phyloP scores from a whole-genome alignment of 2,888 invertebrate genomes.

The Parnassius smintheus region DNA sequence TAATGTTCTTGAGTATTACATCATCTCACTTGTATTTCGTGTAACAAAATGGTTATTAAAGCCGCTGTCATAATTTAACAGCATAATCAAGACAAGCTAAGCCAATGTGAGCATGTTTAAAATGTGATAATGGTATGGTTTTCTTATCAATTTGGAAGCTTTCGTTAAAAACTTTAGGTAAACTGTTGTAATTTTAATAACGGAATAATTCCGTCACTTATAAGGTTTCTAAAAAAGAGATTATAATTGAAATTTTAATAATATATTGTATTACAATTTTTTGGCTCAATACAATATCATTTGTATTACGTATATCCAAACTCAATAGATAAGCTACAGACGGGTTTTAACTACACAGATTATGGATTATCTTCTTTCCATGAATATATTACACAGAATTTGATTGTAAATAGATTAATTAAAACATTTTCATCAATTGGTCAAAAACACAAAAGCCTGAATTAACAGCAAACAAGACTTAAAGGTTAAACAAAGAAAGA shows the following conservation, averaged over 20 bases:
- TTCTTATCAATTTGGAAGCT: conserved; percentile 11
- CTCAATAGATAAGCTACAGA: conserved; percentile 3
- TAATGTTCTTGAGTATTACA: conserved; percentile 37
- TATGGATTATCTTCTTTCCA: conserved; percentile 11
- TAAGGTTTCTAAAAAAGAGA: too few species aligned
- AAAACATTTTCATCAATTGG: conserved; percentile 13
- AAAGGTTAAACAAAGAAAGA: too few species aligned
- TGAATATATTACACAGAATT: conserved; percentile 4
- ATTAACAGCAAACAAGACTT: too few species aligned
- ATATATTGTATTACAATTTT: neutral
- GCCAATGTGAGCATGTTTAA: conserved; percentile 20
- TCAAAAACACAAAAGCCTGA: too few species aligned
- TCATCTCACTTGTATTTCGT: conserved; percentile 25
- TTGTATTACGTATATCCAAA: too few species aligned
- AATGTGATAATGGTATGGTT: conserved; percentile 10
- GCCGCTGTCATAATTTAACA: conserved; percentile 28
- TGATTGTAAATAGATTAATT: neutral
- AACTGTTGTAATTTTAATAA: too few species aligned
- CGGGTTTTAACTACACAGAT: conserved; percentile 15
- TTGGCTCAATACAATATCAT: neutral
- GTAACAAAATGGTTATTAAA: conserved; percentile 13
- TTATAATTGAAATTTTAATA: neutral
- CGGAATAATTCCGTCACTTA: too few species aligned
- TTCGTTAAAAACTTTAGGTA: neutral
- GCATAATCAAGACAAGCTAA: conserved; percentile 20